A percentile compares a stretch with the other conserved stretches of the same genome.
These are phyloP conservation scores for Molanna angustata DNA, from an alignment of 2,888 invertebrate genomes.

Conservation along the genomic window DNA sequence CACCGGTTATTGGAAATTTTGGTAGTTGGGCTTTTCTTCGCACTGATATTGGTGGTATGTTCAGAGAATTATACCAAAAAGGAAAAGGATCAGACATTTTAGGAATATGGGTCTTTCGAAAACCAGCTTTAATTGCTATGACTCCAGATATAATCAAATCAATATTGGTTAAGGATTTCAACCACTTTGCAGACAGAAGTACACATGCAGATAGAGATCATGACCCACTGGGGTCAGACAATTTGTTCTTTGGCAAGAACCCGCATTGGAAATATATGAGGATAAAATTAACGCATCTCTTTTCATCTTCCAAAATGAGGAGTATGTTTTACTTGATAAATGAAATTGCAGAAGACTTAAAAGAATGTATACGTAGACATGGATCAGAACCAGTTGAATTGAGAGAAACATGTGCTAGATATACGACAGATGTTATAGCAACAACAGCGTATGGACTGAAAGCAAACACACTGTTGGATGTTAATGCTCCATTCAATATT, in stretches of 20 bases:
- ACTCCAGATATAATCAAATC: slow-evolving; percentile 38
- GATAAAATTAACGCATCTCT: slow-evolving; percentile 36
- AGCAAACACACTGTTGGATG: slow-evolving; percentile 27
- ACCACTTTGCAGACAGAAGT: slow-evolving; percentile 36
- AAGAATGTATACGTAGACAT: slow-evolving; percentile 24
- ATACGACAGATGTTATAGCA: slow-evolving; percentile 30
- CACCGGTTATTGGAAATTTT: slow-evolving; percentile 39
- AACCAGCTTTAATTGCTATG: slow-evolving; percentile 35
- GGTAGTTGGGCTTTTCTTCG: slow-evolving; percentile 29
- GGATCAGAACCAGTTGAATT: slow-evolving; percentile 23
- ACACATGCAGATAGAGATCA: slow-evolving; percentile 35
- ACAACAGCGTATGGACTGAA: slow-evolving; percentile 32
- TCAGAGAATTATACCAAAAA: slow-evolving; percentile 29
- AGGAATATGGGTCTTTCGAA: slow-evolving; percentile 37
- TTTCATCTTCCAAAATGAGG: slow-evolving; percentile 36
- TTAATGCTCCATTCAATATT: slow-evolving; percentile 27
- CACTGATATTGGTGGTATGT: slow-evolving; percentile 28
- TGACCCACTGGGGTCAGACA: slow-evolving; percentile 36
- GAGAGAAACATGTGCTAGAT: slow-evolving; percentile 28
- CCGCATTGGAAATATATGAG: slow-evolving; percentile 36
- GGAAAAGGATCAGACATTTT: slow-evolving; percentile 18
- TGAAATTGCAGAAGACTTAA: slow-evolving; percentile 32
- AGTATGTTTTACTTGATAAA: slow-evolving; percentile 36
- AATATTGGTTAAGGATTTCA: slow-evolving; percentile 38
- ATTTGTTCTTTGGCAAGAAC: slow-evolving; percentile 36